Percentiles rank a stretch among this genome's conserved stretches.
Conservation (phyloP, 2,113 vertebrate species). For the Hyla sarda region DNA sequence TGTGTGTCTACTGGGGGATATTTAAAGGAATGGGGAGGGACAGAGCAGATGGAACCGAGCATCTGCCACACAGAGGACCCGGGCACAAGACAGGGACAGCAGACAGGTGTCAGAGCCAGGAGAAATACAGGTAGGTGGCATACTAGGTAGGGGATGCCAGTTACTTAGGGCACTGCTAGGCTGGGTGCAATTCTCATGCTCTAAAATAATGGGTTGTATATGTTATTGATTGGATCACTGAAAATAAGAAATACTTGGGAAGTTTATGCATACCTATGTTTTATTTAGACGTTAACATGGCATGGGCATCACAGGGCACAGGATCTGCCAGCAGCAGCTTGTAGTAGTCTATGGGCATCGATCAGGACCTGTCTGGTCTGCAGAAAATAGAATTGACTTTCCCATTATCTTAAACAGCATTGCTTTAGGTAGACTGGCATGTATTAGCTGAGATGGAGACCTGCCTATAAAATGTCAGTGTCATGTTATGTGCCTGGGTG, state of each 20-base stretch:
- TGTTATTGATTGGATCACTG: background rate
- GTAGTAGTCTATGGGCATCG: no score
- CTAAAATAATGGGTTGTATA: background rate
- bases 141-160: background rate
- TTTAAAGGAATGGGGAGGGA: slow-evolving; percentile 68
- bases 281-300: background rate
- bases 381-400: background rate
- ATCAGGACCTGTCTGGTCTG: background rate
- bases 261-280: background rate
- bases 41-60: slow-evolving; percentile 62
- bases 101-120: slow-evolving; percentile 54
- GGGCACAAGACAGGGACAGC: slow-evolving; percentile 57
- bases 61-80: slow-evolving; percentile 47
- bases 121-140: slow-evolving; percentile 39
- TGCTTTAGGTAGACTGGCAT: background rate
- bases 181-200: background rate
- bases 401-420: background rate
- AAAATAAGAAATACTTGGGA: background rate
- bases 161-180: background rate
- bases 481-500: background rate
- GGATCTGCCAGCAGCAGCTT: background rate
- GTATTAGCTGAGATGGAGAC: background rate
- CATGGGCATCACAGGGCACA: no score
- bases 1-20: slow-evolving; percentile 55
- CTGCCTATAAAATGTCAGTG: background rate